Evolutionary conservation across 64 coral and sea anemone genomes (phyloP), one percentile per base, ranked within the genome.

Genomic region (Actinia equina): DNA sequence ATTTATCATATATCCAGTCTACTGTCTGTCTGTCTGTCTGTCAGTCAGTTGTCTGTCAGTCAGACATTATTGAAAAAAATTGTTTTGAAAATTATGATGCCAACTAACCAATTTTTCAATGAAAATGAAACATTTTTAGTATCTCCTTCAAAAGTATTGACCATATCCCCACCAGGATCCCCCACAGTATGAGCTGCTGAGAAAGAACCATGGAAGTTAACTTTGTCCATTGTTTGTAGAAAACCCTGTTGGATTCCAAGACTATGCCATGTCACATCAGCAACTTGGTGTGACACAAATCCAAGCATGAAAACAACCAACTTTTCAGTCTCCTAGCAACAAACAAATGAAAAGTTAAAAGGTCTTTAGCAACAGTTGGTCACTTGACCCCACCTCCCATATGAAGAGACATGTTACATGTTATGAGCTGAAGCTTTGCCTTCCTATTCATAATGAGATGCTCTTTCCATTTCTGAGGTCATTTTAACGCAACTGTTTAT

Each of bases 231-330:
- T 37, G 90, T 95, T 88, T 46, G 88, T 52, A 98, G 59, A 62
- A 98, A 98, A 56, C 96, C 96, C 82, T 98, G 93, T 45, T 95
- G 60, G 43, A 98, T 98, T 2, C 93, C 96, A 8, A 98, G 86
- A 78, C 96, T 98, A 64, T 98, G 96, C 96, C 96, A 98, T 5
- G 96, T 93, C 16, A 98, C 59, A 56, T 98, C 96, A 43, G 96
- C 93, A 7, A 98, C 93, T 98, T 98, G 96, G 26, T 98, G 96
- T 7, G 96, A 98, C 45, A 98, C 93, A 92, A 93, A 94, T 6
- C 96, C 96, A 92, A 98, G 80, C 20, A 90, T 98, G 65, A 98
- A 98, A 16, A 93, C 96, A 30, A 98, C 90, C 17, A 98, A 82
- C 85, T 98, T 98, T 70, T 95, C 88, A 60, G 96, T 98, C 30